A percentile compares a stretch with the other conserved stretches of the same genome.
These are phyloP conservation scores for Pycnonotus jocosus DNA, from an alignment of 2,113 vertebrate species.

Conservation along the genomic window DNA sequence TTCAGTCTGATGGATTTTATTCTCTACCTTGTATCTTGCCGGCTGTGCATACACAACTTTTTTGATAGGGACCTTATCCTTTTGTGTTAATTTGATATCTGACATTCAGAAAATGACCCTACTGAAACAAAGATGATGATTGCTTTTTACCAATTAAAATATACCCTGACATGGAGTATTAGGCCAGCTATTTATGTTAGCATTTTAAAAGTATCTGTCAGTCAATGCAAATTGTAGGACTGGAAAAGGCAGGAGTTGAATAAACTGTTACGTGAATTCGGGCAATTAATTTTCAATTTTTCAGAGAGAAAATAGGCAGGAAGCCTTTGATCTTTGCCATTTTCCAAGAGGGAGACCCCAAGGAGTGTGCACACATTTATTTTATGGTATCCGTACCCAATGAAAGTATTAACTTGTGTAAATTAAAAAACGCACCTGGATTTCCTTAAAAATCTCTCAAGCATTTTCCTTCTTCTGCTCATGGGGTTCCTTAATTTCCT, in stretches of 20 bases:
- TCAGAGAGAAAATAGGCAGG: slow-evolving; percentile 31
- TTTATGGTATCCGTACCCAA: slow-evolving; percentile 1
- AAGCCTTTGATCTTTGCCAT: slow-evolving; percentile 48
- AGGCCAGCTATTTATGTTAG: slow-evolving; percentile 32
- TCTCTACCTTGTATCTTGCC: neutral
- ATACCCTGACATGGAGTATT: slow-evolving; percentile 24
- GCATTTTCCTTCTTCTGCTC: neutral
- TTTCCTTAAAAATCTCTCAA: slow-evolving; percentile 19
- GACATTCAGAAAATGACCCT: slow-evolving; percentile 48
- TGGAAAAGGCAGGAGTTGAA: slow-evolving; percentile 24
- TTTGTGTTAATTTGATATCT: slow-evolving; percentile 40
- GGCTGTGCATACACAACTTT: neutral
- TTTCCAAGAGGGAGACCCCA: slow-evolving; percentile 16
- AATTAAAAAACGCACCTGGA: neutral
- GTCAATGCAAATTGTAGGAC: slow-evolving; percentile 50
- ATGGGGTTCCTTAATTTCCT: slow-evolving; percentile 1
- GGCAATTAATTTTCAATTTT: slow-evolving; percentile 62
- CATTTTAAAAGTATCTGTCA: slow-evolving; percentile 39
- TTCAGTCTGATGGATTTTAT: neutral
- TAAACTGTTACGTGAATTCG: slow-evolving; percentile 32
- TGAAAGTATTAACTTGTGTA: neutral
- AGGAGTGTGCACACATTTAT: slow-evolving; percentile 11
- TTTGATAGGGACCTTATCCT: neutral
- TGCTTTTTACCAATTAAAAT: slow-evolving; percentile 58
- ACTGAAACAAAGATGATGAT: slow-evolving; percentile 2